Base-by-base conservation (phyloP, 2,888 invertebrate species). In the Melinopterus prodromus region DNA sequence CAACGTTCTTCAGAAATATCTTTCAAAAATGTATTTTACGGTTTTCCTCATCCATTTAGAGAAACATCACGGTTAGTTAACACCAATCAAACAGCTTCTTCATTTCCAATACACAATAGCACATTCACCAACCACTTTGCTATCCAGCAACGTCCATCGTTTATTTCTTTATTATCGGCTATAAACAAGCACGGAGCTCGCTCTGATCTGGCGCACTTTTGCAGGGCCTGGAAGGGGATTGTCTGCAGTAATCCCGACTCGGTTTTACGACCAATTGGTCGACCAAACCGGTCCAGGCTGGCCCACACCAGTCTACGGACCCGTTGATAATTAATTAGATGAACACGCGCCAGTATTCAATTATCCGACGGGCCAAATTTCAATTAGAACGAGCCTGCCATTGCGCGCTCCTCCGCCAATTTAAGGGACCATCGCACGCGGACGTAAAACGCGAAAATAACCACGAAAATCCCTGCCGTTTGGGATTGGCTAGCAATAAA, bases 321-420 rank as follows among this genome's bases (percentile, higher is more conserved):
- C 35, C 74, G 35, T 36, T 74, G 74, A 36, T 37, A 74, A 74
- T 74, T 74, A 74, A 74, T 74, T 74, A 74, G 74, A 74, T 74
- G 37, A 74, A 53, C 53, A 53, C 53, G 53, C 53, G 53, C 53
- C 53, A 53, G 74, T 74, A 74, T 74, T 74, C 74, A 74, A 74
- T 74, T 74, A 74, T 74, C 53, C 53, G 7, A 37, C 74, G 16
- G n/a, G 14, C 74, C 35, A 74, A 74, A 74, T 74, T 74, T 74
- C 74, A 74, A 74, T 74, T 74, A 74, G 74, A 35, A 37, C 5
- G 37, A 35, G 16, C 16, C 53, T 12, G 53, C 53, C 53, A 12
- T 26, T 26, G 53, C 53, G 53, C 53, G n/a, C 53, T 53, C 53
- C 53, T 1, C 2, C 53, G 12, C 26, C 26, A 37, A 74, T 36